phyloP scores from a whole-genome alignment of 1,140 invertebrate species.

The Drosophila pseudoananassae region DNA sequence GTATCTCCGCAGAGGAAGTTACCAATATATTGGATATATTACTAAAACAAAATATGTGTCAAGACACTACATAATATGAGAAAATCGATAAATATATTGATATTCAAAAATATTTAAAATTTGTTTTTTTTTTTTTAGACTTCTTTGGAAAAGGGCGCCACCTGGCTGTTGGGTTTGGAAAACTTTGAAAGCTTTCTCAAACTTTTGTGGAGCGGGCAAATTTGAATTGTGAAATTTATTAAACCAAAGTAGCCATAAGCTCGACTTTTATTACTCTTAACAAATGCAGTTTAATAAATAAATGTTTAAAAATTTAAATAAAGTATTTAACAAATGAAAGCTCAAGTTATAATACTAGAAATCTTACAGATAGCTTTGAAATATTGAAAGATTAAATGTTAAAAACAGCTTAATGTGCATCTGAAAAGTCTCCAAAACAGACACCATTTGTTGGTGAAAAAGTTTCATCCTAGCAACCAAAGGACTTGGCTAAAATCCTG shows the following conservation, averaged over 20 bases:
- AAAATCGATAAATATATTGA: slow-evolving; percentile 75
- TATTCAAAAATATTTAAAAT: slow-evolving; percentile 56
- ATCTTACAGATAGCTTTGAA: background rate
- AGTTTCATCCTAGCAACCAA: background rate
- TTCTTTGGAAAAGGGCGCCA: background rate
- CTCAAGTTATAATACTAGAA: background rate
- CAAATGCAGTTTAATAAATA: slow-evolving; percentile 1
- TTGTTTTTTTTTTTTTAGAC: slow-evolving; percentile 24
- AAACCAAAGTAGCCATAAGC: too few species aligned
- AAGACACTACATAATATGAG: slow-evolving; percentile 63
- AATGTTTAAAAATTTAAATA: background rate
- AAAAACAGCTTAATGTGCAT: background rate
- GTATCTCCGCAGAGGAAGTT: slow-evolving; percentile 31
- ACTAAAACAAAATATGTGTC: slow-evolving; percentile 46
- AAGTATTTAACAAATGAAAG: background rate
- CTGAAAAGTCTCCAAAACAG: background rate
- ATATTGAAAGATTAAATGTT: too few species aligned
- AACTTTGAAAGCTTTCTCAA: background rate
- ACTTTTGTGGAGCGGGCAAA: too few species aligned
- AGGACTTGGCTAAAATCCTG: slow-evolving; percentile 1
- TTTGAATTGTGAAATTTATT: too few species aligned
- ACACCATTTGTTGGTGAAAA: background rate
- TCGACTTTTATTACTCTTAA: background rate
- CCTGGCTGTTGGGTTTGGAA: background rate
- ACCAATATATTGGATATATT: slow-evolving; percentile 62